A percentile compares a stretch with the other conserved stretches of the same genome.
These are phyloP conservation scores for Brenthis daphne DNA, from an alignment of 2,888 invertebrate genomes.

Conservation along the genomic window DNA sequence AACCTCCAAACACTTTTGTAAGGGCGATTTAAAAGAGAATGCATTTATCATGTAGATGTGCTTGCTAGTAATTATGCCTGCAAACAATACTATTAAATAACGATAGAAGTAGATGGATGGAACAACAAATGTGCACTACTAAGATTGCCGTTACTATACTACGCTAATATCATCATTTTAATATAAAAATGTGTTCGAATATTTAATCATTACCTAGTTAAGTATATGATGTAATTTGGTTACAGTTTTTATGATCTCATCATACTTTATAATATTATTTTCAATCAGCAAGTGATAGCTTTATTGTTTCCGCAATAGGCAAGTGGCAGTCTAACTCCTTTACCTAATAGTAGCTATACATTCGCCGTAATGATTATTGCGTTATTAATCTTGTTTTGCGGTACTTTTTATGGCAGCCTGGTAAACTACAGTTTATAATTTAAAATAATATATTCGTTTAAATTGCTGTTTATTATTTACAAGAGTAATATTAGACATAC, in stretches of 20 bases:
- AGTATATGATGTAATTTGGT: neutral
- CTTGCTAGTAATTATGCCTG: too few species aligned
- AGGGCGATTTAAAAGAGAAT: too few species aligned
- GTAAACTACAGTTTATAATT: neutral
- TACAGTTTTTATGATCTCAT: neutral
- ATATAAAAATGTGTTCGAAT: neutral
- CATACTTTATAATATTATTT: constrained; percentile 2
- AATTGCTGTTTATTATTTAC: too few species aligned
- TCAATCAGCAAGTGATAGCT: neutral
- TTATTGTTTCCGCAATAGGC: constrained; percentile 14
- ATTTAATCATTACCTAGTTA: neutral
- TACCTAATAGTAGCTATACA: neutral
- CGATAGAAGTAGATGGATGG: neutral
- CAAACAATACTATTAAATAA: too few species aligned
- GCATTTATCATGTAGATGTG: too few species aligned
- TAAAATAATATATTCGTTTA: too few species aligned
- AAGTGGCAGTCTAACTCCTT: neutral
- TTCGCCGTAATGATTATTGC: constrained; percentile 1
- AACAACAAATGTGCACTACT: constrained; percentile 1
- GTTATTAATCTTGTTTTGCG: neutral
- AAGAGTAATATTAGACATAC: too few species aligned
- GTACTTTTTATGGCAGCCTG: constrained; percentile 1
- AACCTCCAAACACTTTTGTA: too few species aligned
- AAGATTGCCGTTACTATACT: constrained; percentile 19
- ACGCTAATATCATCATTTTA: constrained; percentile 14